Percentiles rank a stretch among this genome's conserved stretches.
Evolutionary conservation across 1,140 invertebrate species (phyloP).

Genomic region (Zaprionus tsacasi): DNA sequence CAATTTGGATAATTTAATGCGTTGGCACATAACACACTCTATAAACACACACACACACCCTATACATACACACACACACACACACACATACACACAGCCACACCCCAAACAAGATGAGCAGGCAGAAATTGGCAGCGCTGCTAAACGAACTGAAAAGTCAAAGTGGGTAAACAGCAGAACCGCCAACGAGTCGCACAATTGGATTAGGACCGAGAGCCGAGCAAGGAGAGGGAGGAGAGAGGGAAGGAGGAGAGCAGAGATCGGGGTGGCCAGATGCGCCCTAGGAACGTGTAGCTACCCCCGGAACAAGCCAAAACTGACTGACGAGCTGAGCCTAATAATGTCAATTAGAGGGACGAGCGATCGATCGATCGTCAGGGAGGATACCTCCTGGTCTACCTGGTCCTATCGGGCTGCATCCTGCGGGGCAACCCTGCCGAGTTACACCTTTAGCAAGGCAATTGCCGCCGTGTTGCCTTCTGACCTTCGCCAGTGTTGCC

Average conservation of each 20-base stretch:
- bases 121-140: constrained; percentile 42
- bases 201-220: constrained; percentile 56
- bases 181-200: constrained; percentile 59
- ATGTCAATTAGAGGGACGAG: constrained; percentile 62
- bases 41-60: constrained; percentile 23
- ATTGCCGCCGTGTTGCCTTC: constrained; percentile 49
- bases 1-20: constrained; percentile 72
- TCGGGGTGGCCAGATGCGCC: constrained; percentile 43
- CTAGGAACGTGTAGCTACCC: constrained; percentile 10
- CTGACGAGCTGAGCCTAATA: constrained; percentile 52
- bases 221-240: background rate
- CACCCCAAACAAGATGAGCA: constrained; percentile 41
- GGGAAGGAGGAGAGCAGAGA: background rate
- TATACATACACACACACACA: constrained; percentile 2
- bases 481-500: constrained; percentile 56
- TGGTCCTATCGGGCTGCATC: constrained; percentile 14
- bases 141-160: constrained; percentile 44
- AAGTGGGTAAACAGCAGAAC: constrained; percentile 44
- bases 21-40: constrained; percentile 46
- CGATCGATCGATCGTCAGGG: constrained; percentile 20
- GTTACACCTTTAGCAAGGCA: constrained; percentile 45
- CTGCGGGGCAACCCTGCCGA: constrained; percentile 40
- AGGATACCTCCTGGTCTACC: no score
- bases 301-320: constrained; percentile 16
- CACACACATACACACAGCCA: constrained; percentile 16